Percentiles rank a stretch among this genome's conserved stretches.
Conservation (phyloP, 2,797 vertebrate genomes). For the Intellagama lesueurii region DNA sequence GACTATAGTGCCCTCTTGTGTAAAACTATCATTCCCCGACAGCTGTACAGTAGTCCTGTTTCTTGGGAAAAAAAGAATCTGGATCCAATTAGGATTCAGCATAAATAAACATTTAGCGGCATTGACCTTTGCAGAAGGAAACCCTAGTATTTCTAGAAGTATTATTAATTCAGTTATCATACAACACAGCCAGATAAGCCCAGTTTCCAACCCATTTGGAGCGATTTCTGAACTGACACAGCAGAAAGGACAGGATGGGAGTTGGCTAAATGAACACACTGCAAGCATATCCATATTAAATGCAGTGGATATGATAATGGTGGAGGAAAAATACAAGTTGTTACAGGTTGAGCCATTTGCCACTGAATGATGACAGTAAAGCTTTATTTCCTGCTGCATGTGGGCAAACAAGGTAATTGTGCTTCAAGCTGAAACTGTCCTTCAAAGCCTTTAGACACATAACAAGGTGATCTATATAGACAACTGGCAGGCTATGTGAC, state of each 20-base stretch:
- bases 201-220: not conserved
- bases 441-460: not conserved
- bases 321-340: not conserved
- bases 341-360: not conserved
- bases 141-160: not conserved
- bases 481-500: not conserved
- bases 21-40: conserved; percentile 41
- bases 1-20: conserved; percentile 69
- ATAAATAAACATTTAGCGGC: not conserved
- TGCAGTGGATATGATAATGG: not conserved
- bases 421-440: not conserved
- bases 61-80: conserved; percentile 16
- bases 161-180: not conserved
- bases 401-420: not conserved
- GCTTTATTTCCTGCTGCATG: not conserved
- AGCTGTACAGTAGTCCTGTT: not conserved
- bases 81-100: not conserved
- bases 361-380: not conserved
- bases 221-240: not conserved
- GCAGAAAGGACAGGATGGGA: not conserved
- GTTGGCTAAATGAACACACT: not conserved
- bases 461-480: not conserved
- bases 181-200: not conserved
- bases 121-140: not conserved
- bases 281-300: not conserved